Conservation (phyloP, 2,797 vertebrate genomes). For the Aeoliscus strigatus region DNA sequence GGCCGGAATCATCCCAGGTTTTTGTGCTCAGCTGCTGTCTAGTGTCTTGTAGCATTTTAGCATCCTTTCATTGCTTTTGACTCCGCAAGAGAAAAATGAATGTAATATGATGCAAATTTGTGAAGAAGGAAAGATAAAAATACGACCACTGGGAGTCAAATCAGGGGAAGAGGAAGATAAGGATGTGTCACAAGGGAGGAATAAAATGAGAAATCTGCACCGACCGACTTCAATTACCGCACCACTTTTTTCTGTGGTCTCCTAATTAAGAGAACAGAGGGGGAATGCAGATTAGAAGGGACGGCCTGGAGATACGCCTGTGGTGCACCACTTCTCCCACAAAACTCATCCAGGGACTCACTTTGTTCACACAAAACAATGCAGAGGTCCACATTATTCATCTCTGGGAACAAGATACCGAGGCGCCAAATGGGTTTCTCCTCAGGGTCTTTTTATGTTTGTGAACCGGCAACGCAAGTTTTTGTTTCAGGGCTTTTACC, state of each 20-base stretch:
- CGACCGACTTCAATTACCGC: conserved; percentile 50
- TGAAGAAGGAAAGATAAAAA: conserved; percentile 31
- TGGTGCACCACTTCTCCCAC: conserved; percentile 49
- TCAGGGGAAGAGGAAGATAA: conserved; percentile 18
- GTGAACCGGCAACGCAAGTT: conserved; percentile 4
- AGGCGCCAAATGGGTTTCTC: conserved; percentile 1
- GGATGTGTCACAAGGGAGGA: conserved; percentile 37
- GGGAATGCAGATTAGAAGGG: conserved; percentile 54
- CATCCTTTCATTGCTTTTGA: conserved; percentile 2
- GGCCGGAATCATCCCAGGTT: no score
- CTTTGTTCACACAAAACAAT: conserved; percentile 55
- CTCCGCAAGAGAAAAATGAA: neutral
- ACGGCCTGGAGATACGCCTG: conserved; percentile 53
- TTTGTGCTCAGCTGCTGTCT: no score
- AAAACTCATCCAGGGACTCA: conserved; percentile 43
- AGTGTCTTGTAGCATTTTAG: no score
- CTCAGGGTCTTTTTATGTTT: conserved; percentile 5
- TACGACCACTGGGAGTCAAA: conserved; percentile 13
- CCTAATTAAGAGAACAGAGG: conserved; percentile 63
- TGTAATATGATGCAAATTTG: neutral
- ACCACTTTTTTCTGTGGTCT: conserved; percentile 37
- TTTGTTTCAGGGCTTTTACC: no score
- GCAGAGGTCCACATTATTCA: conserved; percentile 55
- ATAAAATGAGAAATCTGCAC: conserved; percentile 39
- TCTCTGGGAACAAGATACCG: conserved; percentile 16